A percentile compares a stretch with the other conserved stretches of the same genome.
These are phyloP conservation scores for Channa argus DNA, from an alignment of 2,113 vertebrate genomes.

Conservation along the genomic window DNA sequence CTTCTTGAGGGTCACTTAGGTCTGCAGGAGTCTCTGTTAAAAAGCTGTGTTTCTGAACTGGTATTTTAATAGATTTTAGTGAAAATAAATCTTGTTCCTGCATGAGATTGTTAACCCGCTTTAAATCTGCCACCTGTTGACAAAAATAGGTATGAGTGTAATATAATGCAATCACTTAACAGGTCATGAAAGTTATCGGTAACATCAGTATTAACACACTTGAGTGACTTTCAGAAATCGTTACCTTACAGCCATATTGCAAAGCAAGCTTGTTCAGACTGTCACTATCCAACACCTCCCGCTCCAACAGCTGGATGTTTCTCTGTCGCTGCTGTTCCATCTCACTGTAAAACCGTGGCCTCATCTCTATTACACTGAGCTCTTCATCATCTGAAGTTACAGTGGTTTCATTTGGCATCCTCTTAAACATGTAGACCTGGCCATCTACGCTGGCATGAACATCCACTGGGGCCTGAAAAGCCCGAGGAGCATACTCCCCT, in stretches of 20 bases:
- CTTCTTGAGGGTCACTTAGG: constrained; percentile 34
- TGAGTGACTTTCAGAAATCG: constrained; percentile 14
- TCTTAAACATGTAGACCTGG: constrained; percentile 89
- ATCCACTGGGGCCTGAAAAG: constrained; percentile 89
- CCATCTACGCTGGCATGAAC: constrained; percentile 85
- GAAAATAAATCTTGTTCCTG: constrained; percentile 94
- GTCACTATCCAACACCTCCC: constrained; percentile 85
- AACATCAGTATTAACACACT: not conserved
- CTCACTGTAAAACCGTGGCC: constrained; percentile 73
- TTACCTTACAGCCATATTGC: constrained; percentile 95
- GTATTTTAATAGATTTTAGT: constrained; percentile 93
- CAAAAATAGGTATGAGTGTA: constrained; percentile 35
- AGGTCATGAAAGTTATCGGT: not conserved
- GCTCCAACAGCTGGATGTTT: constrained; percentile 85
- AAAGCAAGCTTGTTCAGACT: constrained; percentile 94
- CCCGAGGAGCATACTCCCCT: constrained; percentile 75
- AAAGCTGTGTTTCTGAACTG: constrained; percentile 88
- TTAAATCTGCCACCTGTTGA: constrained; percentile 92
- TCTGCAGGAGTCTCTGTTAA: constrained; percentile 83
- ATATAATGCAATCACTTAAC: not conserved
- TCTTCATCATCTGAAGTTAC: constrained; percentile 90
- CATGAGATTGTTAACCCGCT: constrained; percentile 93
- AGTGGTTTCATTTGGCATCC: constrained; percentile 67
- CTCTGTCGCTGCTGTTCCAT: constrained; percentile 53
- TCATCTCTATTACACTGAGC: constrained; percentile 78